A percentile compares a stretch with the other conserved stretches of the same genome.
phyloP scores from a whole-genome alignment of 2,888 invertebrate genomes.

The Drosophila barbarae region DNA sequence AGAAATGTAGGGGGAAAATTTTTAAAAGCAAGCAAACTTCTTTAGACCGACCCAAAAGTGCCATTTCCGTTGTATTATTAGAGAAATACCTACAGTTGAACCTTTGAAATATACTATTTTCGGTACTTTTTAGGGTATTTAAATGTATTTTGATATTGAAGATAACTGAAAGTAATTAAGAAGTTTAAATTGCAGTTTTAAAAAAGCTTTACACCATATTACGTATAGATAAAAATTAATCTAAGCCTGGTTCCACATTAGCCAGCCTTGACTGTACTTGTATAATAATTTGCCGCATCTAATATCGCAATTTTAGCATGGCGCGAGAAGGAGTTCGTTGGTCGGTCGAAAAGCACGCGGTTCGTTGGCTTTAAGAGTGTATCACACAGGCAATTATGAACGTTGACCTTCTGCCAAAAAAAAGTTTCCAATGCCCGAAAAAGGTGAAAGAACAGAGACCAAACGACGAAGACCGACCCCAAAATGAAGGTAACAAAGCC shows the following conservation, averaged over 20 bases:
- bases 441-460: slow-evolving; percentile 62
- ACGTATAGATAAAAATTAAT: no score
- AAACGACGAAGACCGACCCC: slow-evolving; percentile 23
- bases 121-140: neutral
- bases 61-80: slow-evolving; percentile 32
- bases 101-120: neutral
- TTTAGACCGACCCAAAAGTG: slow-evolving; percentile 28
- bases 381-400: slow-evolving; percentile 58
- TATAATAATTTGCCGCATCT: slow-evolving; percentile 44
- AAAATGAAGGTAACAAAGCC: slow-evolving; percentile 35
- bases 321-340: slow-evolving; percentile 13
- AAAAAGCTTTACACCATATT: no score
- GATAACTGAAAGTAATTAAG: no score
- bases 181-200: no score
- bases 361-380: slow-evolving; percentile 47
- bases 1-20: neutral
- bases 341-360: slow-evolving; percentile 20
- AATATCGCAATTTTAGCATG: slow-evolving; percentile 34
- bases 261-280: slow-evolving; percentile 9
- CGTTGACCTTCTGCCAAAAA: slow-evolving; percentile 66
- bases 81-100: slow-evolving; percentile 8
- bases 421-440: slow-evolving; percentile 53
- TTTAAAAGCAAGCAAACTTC: slow-evolving; percentile 16
- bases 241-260: neutral
- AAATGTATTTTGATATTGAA: no score